Evolutionary conservation across 2,113 vertebrate species (phyloP).

Genomic region (Mohoua ochrocephala): DNA sequence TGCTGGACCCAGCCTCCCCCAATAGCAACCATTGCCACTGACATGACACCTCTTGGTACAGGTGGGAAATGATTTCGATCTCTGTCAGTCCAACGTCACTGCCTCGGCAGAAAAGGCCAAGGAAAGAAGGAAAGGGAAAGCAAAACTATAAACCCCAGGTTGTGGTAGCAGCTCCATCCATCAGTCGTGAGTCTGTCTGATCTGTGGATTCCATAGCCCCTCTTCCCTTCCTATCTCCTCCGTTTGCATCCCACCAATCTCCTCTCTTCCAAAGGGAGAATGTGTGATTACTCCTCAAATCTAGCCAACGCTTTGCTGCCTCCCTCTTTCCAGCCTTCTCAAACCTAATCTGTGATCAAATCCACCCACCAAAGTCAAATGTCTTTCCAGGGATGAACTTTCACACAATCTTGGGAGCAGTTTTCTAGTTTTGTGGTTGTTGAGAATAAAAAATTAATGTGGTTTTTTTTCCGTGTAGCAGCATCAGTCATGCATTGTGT

Average conservation of each 20-base stretch:
- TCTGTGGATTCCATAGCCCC: neutral
- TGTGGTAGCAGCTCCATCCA: neutral
- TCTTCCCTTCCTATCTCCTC: neutral
- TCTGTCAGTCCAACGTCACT: neutral
- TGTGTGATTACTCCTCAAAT: neutral
- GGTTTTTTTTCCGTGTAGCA: neutral
- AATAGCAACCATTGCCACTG: neutral
- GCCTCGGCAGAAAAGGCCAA: accelerated
- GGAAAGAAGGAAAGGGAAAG: neutral
- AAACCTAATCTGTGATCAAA: neutral
- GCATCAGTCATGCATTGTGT: neutral
- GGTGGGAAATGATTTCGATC: neutral
- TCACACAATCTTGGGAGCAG: slow-evolving; percentile 2
- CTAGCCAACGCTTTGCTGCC: neutral
- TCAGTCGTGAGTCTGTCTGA: neutral
- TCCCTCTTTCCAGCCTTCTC: neutral
- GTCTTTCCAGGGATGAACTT: slow-evolving; percentile 28
- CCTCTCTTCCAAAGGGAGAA: neutral
- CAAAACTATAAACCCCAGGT: neutral
- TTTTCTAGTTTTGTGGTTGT: neutral
- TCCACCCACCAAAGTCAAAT: neutral
- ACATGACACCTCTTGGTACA: neutral
- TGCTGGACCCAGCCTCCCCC: neutral
- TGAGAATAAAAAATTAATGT: slow-evolving; percentile 29
- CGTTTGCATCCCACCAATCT: neutral